phyloP scores from a whole-genome alignment of 2,888 invertebrate genomes.

The Hylaea fasciaria region DNA sequence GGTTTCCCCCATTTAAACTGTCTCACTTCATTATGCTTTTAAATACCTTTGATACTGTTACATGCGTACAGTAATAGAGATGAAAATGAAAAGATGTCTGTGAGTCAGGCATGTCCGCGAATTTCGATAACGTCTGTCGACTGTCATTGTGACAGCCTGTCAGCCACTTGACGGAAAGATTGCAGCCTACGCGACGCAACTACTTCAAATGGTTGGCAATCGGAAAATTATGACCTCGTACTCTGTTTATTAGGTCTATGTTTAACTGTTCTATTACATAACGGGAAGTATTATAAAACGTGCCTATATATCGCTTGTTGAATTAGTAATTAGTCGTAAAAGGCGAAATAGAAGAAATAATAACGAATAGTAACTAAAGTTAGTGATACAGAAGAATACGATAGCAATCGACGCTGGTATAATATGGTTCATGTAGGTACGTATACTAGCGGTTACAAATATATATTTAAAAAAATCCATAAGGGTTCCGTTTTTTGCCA shows the following conservation, averaged over 20 bases:
- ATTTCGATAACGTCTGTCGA: constrained; percentile 40
- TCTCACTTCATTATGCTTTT: no score
- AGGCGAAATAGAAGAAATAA: no score
- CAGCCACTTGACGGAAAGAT: constrained; percentile 41
- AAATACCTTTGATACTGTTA: constrained; percentile 12
- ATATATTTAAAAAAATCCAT: no score
- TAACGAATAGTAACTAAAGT: no score
- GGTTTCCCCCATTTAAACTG: no score
- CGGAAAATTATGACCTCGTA: constrained; percentile 23
- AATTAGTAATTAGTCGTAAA: background rate
- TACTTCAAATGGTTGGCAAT: constrained; percentile 26
- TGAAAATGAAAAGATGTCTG: constrained; percentile 40
- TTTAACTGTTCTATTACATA: background rate
- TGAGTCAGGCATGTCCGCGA: constrained; percentile 50
- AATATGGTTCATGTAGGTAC: no score
- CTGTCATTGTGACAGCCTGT: constrained; percentile 36
- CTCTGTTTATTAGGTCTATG: constrained; percentile 18
- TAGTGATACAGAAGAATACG: no score
- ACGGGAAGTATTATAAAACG: background rate
- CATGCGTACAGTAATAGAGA: constrained; percentile 16
- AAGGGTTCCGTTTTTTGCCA: no score
- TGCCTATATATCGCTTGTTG: no score
- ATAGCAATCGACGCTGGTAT: no score
- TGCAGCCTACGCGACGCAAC: constrained; percentile 37
- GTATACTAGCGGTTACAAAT: no score